Percentiles rank a stretch among this genome's conserved stretches.
These are phyloP conservation scores for Fregetta grallaria DNA, from an alignment of 2,113 vertebrate genomes.

Conservation along the genomic window DNA sequence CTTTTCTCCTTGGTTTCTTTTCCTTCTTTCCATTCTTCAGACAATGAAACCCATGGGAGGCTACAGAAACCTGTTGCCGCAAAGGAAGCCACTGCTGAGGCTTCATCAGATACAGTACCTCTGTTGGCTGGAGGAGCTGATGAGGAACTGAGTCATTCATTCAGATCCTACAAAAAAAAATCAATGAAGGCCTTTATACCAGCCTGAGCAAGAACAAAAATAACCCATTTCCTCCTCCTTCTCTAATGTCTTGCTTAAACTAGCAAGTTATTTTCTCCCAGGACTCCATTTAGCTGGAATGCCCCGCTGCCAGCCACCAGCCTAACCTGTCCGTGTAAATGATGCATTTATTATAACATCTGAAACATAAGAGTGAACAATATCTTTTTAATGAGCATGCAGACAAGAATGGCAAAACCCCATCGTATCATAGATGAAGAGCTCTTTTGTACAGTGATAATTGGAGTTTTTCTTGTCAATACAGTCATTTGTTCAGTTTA, in stretches of 20 bases:
- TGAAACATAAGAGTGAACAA: background rate
- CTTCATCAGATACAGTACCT: background rate
- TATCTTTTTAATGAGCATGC: background rate
- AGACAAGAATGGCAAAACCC: background rate
- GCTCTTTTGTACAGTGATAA: background rate
- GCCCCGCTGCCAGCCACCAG: background rate
- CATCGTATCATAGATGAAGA: accelerated
- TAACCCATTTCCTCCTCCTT: background rate
- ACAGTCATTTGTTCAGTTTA: conserved; percentile 10
- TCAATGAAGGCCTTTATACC: background rate
- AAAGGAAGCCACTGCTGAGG: background rate
- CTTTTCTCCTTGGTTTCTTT: background rate
- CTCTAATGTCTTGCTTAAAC: background rate
- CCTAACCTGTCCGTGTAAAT: background rate
- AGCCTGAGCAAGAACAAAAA: background rate
- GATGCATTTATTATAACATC: background rate
- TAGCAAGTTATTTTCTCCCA: background rate
- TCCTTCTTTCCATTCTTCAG: background rate
- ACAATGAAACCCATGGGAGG: accelerated
- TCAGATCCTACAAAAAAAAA: background rate
- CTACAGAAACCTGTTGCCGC: background rate
- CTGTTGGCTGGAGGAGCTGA: background rate
- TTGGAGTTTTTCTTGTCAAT: conserved; percentile 14
- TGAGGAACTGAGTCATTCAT: background rate
- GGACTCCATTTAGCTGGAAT: background rate